phyloP scores from a whole-genome alignment of 2,888 invertebrate species.

The Tenthredo mesomela region DNA sequence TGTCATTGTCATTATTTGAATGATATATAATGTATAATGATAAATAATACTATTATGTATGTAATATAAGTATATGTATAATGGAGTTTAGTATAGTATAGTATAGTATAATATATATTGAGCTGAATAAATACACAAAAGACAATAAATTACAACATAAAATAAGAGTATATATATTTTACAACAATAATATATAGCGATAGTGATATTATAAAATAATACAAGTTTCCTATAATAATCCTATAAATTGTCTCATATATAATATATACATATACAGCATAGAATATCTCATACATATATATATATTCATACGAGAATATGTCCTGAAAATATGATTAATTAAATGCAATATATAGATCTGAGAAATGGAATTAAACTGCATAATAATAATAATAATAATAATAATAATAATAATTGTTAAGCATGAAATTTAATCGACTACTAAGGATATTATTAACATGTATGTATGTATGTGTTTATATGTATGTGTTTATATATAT shows the following conservation, averaged over 20 bases:
- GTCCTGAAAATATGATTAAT: slow-evolving; percentile 1
- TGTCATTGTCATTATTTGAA: neutral
- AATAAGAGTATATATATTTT: slow-evolving; percentile 50
- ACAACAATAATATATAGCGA: slow-evolving; percentile 36
- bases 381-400: no score
- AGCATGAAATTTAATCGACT: slow-evolving; percentile 23
- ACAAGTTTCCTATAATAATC: slow-evolving; percentile 29
- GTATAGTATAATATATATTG: neutral
- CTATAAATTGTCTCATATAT: slow-evolving; percentile 18
- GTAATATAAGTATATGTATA: neutral
- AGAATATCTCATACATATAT: slow-evolving; percentile 15
- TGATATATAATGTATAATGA: neutral
- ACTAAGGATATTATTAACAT: slow-evolving; percentile 25
- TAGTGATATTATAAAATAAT: slow-evolving; percentile 45
- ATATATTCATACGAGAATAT: slow-evolving; percentile 27
- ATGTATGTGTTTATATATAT: neutral
- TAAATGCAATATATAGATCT: slow-evolving; percentile 9
- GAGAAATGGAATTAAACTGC: slow-evolving; percentile 31
- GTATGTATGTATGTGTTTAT: neutral
- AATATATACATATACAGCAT: slow-evolving; percentile 8
- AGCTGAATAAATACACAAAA: slow-evolving; percentile 21
- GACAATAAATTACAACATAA: slow-evolving; percentile 44
- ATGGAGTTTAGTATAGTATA: neutral
- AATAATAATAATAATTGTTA: no score
- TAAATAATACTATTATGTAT: neutral